phyloP scores from a whole-genome alignment of 2,888 invertebrate species.

The Tiliacea aurago region DNA sequence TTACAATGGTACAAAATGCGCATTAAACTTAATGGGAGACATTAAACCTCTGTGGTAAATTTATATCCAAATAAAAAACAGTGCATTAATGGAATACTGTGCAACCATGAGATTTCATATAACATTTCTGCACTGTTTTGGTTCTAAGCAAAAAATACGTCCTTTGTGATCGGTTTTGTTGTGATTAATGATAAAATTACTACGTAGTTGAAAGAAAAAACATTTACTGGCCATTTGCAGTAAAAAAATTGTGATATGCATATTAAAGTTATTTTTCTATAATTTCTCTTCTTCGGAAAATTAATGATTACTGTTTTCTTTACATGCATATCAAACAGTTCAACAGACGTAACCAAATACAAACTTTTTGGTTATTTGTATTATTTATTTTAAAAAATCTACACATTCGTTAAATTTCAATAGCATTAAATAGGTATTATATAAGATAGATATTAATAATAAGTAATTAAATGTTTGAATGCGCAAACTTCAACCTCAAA shows the following conservation, averaged over 20 bases:
- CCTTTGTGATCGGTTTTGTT: too few species aligned
- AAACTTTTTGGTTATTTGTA: background rate
- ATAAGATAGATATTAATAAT: background rate
- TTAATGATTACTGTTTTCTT: background rate
- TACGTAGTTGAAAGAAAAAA: too few species aligned
- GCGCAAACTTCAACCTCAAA: constrained; percentile 1
- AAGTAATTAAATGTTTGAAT: background rate
- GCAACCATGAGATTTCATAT: too few species aligned
- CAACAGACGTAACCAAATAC: background rate
- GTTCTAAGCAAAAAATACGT: too few species aligned
- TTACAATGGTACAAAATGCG: too few species aligned
- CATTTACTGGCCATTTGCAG: background rate
- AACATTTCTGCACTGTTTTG: too few species aligned
- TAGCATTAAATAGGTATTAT: background rate
- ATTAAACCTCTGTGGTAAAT: too few species aligned
- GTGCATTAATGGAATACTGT: too few species aligned
- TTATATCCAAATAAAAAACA: too few species aligned
- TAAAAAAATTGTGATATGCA: background rate
- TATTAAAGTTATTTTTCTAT: background rate
- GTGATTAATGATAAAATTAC: too few species aligned
- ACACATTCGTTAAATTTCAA: background rate
- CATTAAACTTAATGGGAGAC: too few species aligned
- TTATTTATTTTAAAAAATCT: background rate
- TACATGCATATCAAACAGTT: background rate
- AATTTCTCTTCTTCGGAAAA: background rate